phyloP scores from a whole-genome alignment of 2,797 vertebrate genomes.

The Acipenser oxyrinchus region DNA sequence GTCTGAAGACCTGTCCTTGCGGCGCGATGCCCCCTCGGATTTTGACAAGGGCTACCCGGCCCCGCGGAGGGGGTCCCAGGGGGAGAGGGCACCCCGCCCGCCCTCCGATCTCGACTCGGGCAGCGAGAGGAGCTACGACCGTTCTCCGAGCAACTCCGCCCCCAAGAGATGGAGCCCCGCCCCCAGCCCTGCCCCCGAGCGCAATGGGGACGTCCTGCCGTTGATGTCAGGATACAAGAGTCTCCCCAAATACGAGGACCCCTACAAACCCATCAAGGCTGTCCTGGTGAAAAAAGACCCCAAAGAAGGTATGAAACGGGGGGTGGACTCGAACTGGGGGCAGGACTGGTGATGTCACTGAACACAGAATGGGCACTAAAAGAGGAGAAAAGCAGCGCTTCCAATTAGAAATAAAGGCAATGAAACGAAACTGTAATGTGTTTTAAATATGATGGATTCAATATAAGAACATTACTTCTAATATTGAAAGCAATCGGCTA shows the following conservation, averaged over 20 bases:
- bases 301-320: conserved; percentile 64
- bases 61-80: no score
- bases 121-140: conserved; percentile 61
- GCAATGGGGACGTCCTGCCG: conserved; percentile 50
- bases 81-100: background rate
- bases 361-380: background rate
- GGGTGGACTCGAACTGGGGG: background rate
- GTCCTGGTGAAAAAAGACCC: conserved; percentile 71
- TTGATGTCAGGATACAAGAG: conserved; percentile 82
- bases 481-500: no score
- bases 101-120: conserved; percentile 60
- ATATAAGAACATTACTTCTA: no score
- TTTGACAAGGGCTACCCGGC: background rate
- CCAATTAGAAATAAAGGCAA: no score
- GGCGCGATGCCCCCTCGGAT: conserved; percentile 30
- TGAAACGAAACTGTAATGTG: background rate
- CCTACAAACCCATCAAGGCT: conserved; percentile 65
- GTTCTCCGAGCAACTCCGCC: conserved; percentile 36
- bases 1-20: conserved; percentile 34
- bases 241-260: conserved; percentile 57
- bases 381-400: background rate
- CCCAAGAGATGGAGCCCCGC: conserved; percentile 27
- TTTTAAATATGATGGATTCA: background rate
- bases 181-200: conserved; percentile 40
- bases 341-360: background rate